phyloP scores from a whole-genome alignment of 2,797 vertebrate genomes.

The Liparis tanakae region DNA sequence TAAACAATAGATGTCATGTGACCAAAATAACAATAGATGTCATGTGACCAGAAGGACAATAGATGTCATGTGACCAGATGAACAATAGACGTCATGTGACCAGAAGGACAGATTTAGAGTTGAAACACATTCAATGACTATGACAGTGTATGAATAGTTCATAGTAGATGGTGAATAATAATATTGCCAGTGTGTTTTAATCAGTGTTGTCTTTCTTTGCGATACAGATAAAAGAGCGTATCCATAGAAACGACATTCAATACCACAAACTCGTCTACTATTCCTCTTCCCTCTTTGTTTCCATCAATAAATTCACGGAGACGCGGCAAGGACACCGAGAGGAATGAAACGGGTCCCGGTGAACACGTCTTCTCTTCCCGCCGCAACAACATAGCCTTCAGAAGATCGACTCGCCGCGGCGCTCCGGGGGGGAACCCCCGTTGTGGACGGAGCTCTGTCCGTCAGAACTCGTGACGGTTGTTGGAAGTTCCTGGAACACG shows the following conservation, averaged over 20 bases:
- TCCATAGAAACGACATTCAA: constrained; percentile 20
- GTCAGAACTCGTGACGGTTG: constrained; percentile 74
- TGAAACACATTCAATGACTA: no score
- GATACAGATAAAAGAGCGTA: neutral
- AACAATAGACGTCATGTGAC: no score
- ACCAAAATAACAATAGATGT: no score
- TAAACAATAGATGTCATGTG: no score
- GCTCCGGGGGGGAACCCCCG: constrained; percentile 65
- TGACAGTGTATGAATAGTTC: no score
- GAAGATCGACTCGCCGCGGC: constrained; percentile 58
- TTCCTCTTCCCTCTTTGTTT: constrained; percentile 3
- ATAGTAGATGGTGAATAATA: constrained; percentile 2
- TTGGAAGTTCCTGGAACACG: constrained; percentile 75
- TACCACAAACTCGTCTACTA: neutral
- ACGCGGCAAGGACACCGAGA: constrained; percentile 47
- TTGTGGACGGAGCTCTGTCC: constrained; percentile 59
- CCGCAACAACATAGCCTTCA: constrained; percentile 68
- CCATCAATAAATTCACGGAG: constrained; percentile 26
- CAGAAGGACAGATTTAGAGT: no score
- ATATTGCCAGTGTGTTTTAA: neutral
- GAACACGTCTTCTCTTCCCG: constrained; percentile 30
- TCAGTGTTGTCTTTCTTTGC: neutral
- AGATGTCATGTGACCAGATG: no score
- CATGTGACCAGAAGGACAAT: no score
- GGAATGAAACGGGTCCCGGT: constrained; percentile 41